Conservation (phyloP, 2,797 vertebrate species). For the Anabas testudineus region DNA sequence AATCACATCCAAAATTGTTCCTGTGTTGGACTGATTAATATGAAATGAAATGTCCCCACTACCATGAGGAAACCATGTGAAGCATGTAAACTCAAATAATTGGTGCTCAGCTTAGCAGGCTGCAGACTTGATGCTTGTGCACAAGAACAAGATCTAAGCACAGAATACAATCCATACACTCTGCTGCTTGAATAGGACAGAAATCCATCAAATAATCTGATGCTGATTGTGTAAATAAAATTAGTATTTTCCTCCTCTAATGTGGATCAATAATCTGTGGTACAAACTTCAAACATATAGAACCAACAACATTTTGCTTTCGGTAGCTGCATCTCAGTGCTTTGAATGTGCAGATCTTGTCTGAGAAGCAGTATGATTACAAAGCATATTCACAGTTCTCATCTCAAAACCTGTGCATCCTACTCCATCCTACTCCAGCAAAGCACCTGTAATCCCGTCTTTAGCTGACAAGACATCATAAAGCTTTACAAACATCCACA, state of each 20-base stretch:
- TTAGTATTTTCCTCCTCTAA: not conserved
- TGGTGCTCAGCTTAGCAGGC: not conserved
- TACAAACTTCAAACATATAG: not conserved
- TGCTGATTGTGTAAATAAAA: not conserved
- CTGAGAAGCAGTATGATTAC: not conserved
- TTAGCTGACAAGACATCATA: slow-evolving; percentile 33
- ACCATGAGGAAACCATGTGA: not conserved
- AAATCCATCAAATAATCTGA: not conserved
- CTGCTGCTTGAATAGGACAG: not conserved
- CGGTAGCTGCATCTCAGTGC: not conserved
- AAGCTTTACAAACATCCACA: slow-evolving; percentile 20
- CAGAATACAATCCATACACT: not conserved
- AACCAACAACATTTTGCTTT: not conserved
- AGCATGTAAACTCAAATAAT: not conserved
- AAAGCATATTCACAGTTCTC: slow-evolving; percentile 13
- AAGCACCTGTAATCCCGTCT: slow-evolving; percentile 32
- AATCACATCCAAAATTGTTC: not conserved
- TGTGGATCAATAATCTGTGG: slow-evolving; percentile 1
- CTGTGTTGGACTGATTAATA: not conserved
- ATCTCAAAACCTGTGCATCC: slow-evolving; percentile 3
- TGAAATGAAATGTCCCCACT: not conserved
- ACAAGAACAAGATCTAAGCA: not conserved
- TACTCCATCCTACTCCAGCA: slow-evolving; percentile 6
- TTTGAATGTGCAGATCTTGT: slow-evolving; percentile 10
- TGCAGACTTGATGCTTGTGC: not conserved